A percentile compares a stretch with the other conserved stretches of the same genome.
phyloP scores from a whole-genome alignment of 2,113 vertebrate genomes.

The Carollia perspicillata region DNA sequence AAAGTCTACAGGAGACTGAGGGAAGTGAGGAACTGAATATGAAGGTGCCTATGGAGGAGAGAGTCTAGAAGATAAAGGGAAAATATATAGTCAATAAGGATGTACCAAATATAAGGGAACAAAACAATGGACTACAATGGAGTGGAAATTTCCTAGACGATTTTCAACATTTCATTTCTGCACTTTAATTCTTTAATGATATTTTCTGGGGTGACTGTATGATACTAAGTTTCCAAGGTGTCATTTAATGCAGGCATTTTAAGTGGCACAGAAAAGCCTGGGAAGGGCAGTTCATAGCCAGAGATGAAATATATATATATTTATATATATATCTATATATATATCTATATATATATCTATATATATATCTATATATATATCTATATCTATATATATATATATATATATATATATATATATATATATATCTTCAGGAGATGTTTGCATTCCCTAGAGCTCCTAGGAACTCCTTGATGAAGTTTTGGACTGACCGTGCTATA shows the following conservation, averaged over 20 bases:
- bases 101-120: rapidly evolving
- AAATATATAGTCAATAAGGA: not conserved
- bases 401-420: too few species aligned
- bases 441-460: not conserved
- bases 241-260: not conserved
- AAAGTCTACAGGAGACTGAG: not conserved
- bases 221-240: not conserved
- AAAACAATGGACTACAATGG: not conserved
- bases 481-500: not conserved
- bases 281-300: not conserved
- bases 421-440: not conserved
- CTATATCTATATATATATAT: too few species aligned
- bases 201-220: not conserved
- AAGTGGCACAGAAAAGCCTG: not conserved
- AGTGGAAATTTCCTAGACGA: not conserved
- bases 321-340: too few species aligned
- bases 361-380: too few species aligned
- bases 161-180: not conserved
- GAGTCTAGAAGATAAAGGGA: not conserved
- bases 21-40: not conserved
- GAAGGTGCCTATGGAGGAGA: not conserved
- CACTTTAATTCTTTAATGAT: not conserved
- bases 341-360: too few species aligned
- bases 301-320: not conserved
- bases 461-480: not conserved